Evolutionary conservation across 1,140 invertebrate species (phyloP).

Genomic region (Nasonia giraulti): DNA sequence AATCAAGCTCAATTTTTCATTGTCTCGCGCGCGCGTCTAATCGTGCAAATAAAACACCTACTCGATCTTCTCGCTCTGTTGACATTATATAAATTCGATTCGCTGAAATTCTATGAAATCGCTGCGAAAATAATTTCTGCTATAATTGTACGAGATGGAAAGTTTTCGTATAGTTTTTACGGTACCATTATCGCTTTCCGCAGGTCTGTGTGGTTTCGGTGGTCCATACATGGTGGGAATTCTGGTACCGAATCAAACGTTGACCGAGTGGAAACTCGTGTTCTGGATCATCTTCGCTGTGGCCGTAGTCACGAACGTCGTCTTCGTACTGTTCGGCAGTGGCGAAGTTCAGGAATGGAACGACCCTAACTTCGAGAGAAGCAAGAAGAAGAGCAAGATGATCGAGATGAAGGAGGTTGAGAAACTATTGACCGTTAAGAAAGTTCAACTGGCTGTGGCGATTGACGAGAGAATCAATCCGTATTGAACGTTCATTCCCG

Average conservation of each 20-base stretch:
- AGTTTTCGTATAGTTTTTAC: too few relatives aligned
- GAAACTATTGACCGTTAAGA: constrained; percentile 1
- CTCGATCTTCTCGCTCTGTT: too few relatives aligned
- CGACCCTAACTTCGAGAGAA: constrained; percentile 64
- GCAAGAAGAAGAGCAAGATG: constrained; percentile 42
- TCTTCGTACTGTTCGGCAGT: constrained; percentile 83
- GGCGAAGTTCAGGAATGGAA: constrained; percentile 85
- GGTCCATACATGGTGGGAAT: constrained; percentile 85
- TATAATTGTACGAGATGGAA: too few relatives aligned
- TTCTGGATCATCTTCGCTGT: constrained; percentile 88
- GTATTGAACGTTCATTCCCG: neutral
- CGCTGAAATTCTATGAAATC: too few relatives aligned
- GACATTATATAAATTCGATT: too few relatives aligned
- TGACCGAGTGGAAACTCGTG: constrained; percentile 85
- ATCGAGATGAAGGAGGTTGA: neutral
- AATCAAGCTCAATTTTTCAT: too few relatives aligned
- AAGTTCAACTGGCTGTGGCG: constrained; percentile 9
- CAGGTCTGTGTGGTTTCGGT: constrained; percentile 78
- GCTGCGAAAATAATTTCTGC: too few relatives aligned
- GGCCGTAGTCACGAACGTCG: constrained; percentile 81
- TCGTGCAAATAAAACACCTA: too few relatives aligned
- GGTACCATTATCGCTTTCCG: too few relatives aligned
- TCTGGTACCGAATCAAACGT: constrained; percentile 82
- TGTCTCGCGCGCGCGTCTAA: too few relatives aligned
- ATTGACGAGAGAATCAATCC: neutral